phyloP scores from a whole-genome alignment of 2,797 vertebrate species.

The Lithobates sylvaticus region DNA sequence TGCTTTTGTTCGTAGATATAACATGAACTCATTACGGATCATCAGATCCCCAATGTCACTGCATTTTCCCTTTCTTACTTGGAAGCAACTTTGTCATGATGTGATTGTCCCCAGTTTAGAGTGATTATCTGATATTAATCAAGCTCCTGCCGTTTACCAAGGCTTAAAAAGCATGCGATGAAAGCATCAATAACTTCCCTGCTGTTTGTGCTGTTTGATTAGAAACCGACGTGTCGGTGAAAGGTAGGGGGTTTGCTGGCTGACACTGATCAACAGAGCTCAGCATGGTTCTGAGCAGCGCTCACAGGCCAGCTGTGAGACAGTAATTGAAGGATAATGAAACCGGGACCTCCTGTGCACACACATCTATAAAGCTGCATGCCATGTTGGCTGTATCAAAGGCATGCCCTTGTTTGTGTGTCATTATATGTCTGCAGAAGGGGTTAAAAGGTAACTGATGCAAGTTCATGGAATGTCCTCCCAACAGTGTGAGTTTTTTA shows the following conservation, averaged over 20 bases:
- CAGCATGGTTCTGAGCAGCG: conserved; percentile 33
- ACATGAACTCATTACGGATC: background rate
- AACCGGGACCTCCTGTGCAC: conserved; percentile 45
- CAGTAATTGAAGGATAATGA: conserved; percentile 60
- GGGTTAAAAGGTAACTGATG: conserved; percentile 32
- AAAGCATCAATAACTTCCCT: conserved; percentile 50
- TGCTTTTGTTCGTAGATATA: background rate
- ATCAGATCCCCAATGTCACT: conserved; percentile 6
- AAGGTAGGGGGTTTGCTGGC: conserved; percentile 47
- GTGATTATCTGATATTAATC: conserved; percentile 58
- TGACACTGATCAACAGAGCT: conserved; percentile 54
- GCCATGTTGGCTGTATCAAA: conserved; percentile 5
- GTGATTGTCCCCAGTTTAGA: background rate
- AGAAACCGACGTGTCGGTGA: conserved; percentile 30
- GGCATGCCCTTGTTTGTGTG: conserved; percentile 41
- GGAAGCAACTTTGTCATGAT: conserved; percentile 5
- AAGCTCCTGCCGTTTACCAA: conserved; percentile 51
- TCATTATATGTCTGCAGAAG: background rate
- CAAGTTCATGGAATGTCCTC: too few species aligned
- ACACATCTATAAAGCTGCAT: conserved; percentile 23
- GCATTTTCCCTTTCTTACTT: background rate
- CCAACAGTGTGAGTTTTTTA: too few species aligned
- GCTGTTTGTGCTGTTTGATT: conserved; percentile 58
- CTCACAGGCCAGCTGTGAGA: conserved; percentile 46
- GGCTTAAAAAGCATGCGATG: conserved; percentile 34